Evolutionary conservation across 2,888 invertebrate species (phyloP).

Genomic region (Carabus problematicus): DNA sequence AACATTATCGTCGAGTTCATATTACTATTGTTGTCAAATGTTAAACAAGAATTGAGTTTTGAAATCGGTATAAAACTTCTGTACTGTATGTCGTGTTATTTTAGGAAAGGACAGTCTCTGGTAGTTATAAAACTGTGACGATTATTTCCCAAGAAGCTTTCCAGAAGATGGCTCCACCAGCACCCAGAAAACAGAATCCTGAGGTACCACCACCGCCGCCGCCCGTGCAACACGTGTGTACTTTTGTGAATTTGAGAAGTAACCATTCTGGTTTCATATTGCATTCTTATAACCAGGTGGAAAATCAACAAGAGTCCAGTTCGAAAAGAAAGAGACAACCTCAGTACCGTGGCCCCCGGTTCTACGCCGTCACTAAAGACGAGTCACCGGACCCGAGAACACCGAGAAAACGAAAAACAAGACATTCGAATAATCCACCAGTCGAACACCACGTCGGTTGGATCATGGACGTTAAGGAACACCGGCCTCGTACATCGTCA

Average conservation of each 20-base stretch:
- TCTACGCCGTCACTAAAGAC: slow-evolving; percentile 95
- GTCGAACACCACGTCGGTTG: slow-evolving; percentile 96
- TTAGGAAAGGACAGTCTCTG: slow-evolving; percentile 61
- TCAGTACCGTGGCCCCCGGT: slow-evolving; percentile 72
- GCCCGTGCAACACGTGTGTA: slow-evolving; percentile 54
- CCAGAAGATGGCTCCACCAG: slow-evolving; percentile 75
- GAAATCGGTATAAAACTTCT: neutral
- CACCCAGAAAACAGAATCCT: slow-evolving; percentile 72
- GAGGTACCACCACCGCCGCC: slow-evolving; percentile 86
- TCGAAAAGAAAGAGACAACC: slow-evolving; percentile 44
- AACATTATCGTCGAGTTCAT: neutral
- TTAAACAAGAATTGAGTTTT: neutral
- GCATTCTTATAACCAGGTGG: slow-evolving; percentile 14
- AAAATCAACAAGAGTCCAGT: slow-evolving; percentile 44
- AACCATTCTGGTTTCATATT: neutral
- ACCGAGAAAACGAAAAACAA: slow-evolving; percentile 85
- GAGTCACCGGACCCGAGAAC: slow-evolving; percentile 69
- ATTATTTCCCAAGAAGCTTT: slow-evolving; percentile 89
- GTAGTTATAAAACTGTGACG: slow-evolving; percentile 84
- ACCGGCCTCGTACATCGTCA: slow-evolving; percentile 79
- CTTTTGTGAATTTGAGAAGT: neutral
- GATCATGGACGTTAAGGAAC: slow-evolving; percentile 93
- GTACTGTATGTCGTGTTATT: slow-evolving; percentile 32
- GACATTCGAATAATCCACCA: slow-evolving; percentile 93
- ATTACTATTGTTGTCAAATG: neutral